Conservation (phyloP, 2,797 vertebrate species). For the Tarsius wallacei region DNA sequence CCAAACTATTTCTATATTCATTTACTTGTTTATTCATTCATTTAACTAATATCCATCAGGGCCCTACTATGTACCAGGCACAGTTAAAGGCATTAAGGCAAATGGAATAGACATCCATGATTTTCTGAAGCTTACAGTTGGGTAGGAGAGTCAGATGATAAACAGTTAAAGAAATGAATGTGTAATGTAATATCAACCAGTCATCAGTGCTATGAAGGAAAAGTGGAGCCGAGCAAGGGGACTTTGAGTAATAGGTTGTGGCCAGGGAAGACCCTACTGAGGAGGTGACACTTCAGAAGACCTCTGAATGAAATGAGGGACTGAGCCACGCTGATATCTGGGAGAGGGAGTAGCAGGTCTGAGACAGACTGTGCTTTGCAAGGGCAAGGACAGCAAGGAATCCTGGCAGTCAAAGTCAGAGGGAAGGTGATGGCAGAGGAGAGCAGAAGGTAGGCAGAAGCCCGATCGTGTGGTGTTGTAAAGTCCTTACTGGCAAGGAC, state of each 20-base stretch:
- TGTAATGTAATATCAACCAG: not conserved
- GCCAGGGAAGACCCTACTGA: not conserved
- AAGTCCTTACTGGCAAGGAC: not conserved
- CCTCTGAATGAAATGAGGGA: not conserved
- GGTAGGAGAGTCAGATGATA: not conserved
- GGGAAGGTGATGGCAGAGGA: not conserved
- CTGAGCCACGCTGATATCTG: not conserved
- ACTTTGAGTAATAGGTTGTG: not conserved
- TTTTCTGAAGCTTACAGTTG: not conserved
- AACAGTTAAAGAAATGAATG: not conserved
- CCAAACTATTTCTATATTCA: not conserved
- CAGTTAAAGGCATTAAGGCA: not conserved
- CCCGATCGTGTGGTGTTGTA: not conserved
- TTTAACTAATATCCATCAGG: not conserved
- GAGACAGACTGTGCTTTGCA: not conserved
- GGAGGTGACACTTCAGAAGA: constrained; percentile 15
- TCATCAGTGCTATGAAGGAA: not conserved
- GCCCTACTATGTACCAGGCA: not conserved
- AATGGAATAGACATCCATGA: not conserved
- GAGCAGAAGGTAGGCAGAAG: not conserved
- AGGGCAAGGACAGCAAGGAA: not conserved
- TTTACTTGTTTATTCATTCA: not conserved
- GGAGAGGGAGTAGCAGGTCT: not conserved
- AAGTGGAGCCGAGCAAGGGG: not conserved
- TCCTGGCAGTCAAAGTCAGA: not conserved